Percentiles rank a stretch among this genome's conserved stretches.
phyloP scores from a whole-genome alignment of 2,797 vertebrate genomes.

The Sciurus vulgaris region DNA sequence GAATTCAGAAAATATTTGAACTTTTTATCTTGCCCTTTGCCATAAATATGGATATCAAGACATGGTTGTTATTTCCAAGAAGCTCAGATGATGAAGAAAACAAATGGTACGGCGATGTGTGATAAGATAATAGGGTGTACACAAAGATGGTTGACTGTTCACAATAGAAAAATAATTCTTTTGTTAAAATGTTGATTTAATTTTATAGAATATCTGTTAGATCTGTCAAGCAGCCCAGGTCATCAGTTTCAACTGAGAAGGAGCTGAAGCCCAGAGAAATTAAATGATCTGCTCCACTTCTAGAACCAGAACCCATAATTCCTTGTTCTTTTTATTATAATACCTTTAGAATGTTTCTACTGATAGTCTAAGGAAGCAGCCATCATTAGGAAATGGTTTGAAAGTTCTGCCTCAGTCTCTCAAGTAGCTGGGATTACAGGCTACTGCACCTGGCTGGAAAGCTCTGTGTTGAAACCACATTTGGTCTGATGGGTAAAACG shows the following conservation, averaged over 20 bases:
- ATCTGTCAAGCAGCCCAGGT: not conserved
- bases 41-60: not conserved
- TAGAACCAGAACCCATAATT: constrained; percentile 19
- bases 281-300: not conserved
- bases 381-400: not conserved
- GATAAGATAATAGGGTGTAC: not conserved
- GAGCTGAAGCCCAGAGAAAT: not conserved
- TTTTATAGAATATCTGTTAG: not conserved
- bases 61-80: not conserved
- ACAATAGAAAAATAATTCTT: not conserved
- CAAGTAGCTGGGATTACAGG: too few species aligned
- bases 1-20: not conserved
- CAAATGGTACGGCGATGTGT: not conserved
- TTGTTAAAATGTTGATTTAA: not conserved
- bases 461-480: not conserved
- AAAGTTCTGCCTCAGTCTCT: too few species aligned
- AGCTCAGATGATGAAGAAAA: constrained; percentile 6
- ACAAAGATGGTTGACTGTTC: not conserved
- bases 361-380: not conserved
- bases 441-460: not conserved
- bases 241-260: not conserved
- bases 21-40: not conserved
- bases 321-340: not conserved
- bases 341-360: not conserved
- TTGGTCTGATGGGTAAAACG: not conserved